Evolutionary conservation across 2,113 vertebrate genomes (phyloP).

Genomic region (Periophthalmus modestus): DNA sequence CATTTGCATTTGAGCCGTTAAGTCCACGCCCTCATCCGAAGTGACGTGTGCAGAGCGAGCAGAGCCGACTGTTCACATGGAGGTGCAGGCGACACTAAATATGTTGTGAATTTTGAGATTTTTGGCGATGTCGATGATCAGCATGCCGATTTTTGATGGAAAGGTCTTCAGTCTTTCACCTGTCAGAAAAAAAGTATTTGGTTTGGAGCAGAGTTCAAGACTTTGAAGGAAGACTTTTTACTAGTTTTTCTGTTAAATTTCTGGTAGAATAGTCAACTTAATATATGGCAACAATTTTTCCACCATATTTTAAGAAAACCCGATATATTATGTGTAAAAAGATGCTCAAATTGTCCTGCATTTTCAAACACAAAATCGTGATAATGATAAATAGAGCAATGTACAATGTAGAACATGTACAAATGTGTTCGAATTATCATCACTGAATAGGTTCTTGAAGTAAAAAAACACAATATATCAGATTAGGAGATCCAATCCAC

Average conservation of each 20-base stretch:
- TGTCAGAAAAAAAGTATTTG: too few species aligned
- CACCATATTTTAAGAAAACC: too few species aligned
- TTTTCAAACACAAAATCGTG: too few species aligned
- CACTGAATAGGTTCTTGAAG: neutral
- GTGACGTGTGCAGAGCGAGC: conserved; percentile 53
- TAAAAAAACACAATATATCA: neutral
- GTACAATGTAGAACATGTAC: too few species aligned
- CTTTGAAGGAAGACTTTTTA: too few species aligned
- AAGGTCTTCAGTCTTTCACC: too few species aligned
- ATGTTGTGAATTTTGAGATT: neutral
- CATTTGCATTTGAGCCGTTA: conserved; percentile 70
- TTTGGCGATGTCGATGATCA: neutral
- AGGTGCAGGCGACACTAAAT: conserved; percentile 31
- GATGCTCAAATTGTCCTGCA: too few species aligned
- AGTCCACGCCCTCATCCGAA: conserved; percentile 57
- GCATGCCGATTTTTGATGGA: too few species aligned
- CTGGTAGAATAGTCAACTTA: neutral
- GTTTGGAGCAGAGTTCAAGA: too few species aligned
- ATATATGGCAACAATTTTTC: neutral
- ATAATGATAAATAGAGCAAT: too few species aligned
- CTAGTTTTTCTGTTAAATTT: neutral
- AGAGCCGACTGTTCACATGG: conserved; percentile 46
- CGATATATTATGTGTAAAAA: too few species aligned
- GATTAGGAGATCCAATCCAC: neutral
- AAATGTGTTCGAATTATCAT: too few species aligned